These are phyloP conservation scores for Ceyx margarethae DNA, from an alignment of 2,113 vertebrate genomes.

Conservation along the genomic window DNA sequence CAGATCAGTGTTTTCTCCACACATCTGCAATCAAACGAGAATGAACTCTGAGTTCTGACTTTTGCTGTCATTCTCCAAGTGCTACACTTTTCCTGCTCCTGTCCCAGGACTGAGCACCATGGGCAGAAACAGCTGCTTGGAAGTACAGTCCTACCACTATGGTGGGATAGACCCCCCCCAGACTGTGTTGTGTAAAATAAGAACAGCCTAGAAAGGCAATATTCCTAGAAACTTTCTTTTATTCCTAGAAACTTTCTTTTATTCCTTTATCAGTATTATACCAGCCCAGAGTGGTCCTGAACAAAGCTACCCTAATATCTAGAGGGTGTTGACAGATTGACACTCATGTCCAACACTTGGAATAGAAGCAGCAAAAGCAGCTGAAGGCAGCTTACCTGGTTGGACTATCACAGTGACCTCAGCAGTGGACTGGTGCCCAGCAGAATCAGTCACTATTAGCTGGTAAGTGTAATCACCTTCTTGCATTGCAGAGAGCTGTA, in stretches of 20 bases:
- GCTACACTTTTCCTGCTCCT: background rate
- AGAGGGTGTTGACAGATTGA: background rate
- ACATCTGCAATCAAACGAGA: background rate
- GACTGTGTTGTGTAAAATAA: background rate
- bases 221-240: background rate
- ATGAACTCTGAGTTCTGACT: background rate
- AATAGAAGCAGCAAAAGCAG: background rate
- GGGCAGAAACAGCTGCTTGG: background rate
- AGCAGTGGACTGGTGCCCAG: constrained; percentile 90
- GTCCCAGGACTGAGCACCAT: background rate
- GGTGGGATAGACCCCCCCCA: background rate
- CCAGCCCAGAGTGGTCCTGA: background rate
- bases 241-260: background rate
- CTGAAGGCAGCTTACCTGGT: constrained; percentile 81
- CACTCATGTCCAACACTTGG: background rate
- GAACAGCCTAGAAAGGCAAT: background rate
- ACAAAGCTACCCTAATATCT: background rate
- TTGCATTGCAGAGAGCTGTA: constrained; percentile 95
- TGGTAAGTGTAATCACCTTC: constrained; percentile 98
- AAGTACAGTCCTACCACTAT: background rate
- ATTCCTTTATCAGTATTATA: background rate
- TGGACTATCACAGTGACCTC: constrained; percentile 96
- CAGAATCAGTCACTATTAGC: constrained; percentile 92
- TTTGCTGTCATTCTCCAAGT: background rate
- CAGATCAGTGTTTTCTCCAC: background rate